These are phyloP conservation scores for Eulacestoma nigropectus DNA, from an alignment of 2,113 vertebrate species.

Conservation along the genomic window DNA sequence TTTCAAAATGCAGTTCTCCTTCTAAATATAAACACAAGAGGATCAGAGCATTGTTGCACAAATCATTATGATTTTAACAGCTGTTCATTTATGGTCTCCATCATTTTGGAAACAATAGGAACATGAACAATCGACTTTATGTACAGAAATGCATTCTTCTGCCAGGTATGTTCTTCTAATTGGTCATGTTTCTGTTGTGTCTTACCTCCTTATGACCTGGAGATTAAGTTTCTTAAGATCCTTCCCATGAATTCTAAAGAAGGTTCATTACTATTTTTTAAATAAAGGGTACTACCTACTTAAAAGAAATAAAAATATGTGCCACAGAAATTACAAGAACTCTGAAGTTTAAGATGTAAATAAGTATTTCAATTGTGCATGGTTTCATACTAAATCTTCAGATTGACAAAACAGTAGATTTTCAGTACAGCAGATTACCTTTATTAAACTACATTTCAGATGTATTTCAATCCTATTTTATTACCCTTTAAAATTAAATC, in stretches of 20 bases:
- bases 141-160: not conserved
- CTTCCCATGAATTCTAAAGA: not conserved
- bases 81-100: conserved; percentile 22
- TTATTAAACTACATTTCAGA: conserved; percentile 38
- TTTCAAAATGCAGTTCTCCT: conserved; percentile 16
- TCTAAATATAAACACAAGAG: conserved; percentile 37
- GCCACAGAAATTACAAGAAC: not conserved
- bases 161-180: not conserved
- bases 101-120: conserved; percentile 36
- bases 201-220: not conserved
- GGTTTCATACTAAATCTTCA: not conserved
- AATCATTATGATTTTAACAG: conserved; percentile 51
- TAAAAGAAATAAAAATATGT: not conserved
- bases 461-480: conserved; percentile 43
- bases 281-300: not conserved
- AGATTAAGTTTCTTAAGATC: not conserved
- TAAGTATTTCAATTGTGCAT: not conserved
- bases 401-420: conserved; percentile 21
- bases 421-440: conserved; percentile 17
- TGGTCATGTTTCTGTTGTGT: not conserved
- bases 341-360: not conserved
- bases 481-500: conserved; percentile 54
- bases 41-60: conserved; percentile 30
- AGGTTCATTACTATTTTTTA: not conserved
- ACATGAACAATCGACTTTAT: conserved; percentile 31